phyloP scores from a whole-genome alignment of 1,140 invertebrate species.

The Pinna nobilis region DNA sequence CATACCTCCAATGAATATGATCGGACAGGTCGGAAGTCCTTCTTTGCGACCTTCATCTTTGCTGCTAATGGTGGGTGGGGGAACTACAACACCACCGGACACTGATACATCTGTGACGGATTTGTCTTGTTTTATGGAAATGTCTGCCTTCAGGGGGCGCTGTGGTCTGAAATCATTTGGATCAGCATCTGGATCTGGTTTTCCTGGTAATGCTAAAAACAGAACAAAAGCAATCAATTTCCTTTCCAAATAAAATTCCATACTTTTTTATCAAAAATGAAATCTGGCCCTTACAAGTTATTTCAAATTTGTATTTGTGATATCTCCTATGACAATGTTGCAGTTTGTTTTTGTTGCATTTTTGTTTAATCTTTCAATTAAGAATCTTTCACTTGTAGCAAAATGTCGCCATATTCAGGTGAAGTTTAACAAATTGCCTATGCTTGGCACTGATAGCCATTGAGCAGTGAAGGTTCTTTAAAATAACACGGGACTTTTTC shows the following conservation, averaged over 20 bases:
- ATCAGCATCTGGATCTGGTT: neutral
- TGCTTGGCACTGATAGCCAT: no score
- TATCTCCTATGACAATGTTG: no score
- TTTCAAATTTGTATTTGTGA: no score
- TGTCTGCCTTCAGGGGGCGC: conserved; percentile 3
- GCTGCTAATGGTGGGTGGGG: conserved; percentile 53
- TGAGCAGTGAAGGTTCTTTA: no score
- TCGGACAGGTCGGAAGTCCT: conserved; percentile 57
- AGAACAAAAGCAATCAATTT: neutral
- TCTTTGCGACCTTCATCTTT: conserved; percentile 62
- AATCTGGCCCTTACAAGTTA: no score
- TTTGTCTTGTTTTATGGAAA: neutral
- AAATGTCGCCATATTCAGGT: no score
- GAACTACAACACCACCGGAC: neutral
- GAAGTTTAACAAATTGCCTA: no score
- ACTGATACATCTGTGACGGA: neutral
- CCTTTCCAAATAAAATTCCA: neutral
- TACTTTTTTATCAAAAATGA: no score
- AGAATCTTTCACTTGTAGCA: no score
- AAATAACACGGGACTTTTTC: no score
- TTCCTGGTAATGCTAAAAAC: neutral
- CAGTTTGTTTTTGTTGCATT: no score
- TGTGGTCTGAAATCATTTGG: neutral
- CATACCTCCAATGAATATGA: conserved; percentile 65
- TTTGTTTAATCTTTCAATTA: no score